phyloP scores from a whole-genome alignment of 2,888 invertebrate species.

The Tipula vernalis region DNA sequence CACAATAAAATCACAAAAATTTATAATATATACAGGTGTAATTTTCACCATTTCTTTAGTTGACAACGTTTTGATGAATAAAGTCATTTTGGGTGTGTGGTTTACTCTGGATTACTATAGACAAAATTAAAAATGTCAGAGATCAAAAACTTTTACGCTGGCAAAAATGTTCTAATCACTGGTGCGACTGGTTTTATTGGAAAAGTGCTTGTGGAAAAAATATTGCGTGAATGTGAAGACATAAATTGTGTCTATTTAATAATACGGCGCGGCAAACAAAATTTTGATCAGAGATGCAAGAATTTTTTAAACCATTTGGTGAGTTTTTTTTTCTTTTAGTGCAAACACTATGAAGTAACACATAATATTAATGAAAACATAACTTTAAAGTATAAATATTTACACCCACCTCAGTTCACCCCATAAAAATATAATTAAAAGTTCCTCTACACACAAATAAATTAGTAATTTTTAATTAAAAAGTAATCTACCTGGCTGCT shows the following conservation, averaged over 20 bases:
- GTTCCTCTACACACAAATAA: too few relatives aligned
- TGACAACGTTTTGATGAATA: background rate
- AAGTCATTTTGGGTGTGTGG: background rate
- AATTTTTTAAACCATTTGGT: background rate
- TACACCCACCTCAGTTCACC: too few relatives aligned
- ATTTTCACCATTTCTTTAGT: background rate
- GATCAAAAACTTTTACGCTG: background rate
- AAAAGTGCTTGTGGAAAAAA: background rate
- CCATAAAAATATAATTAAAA: too few relatives aligned
- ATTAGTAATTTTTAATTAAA: too few relatives aligned
- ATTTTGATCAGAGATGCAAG: background rate
- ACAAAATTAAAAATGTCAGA: background rate
- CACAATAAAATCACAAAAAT: background rate
- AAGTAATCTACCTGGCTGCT: too few relatives aligned
- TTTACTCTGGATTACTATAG: too few relatives aligned
- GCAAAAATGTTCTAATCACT: background rate
- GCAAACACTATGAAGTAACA: background rate
- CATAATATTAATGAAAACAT: too few relatives aligned
- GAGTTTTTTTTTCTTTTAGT: background rate
- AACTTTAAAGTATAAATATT: too few relatives aligned
- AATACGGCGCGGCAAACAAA: background rate
- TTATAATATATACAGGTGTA: background rate
- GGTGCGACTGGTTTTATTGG: background rate
- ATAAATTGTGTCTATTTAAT: background rate
- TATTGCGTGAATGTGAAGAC: background rate